Base-by-base conservation (phyloP, 2,113 vertebrate genomes). In the Campylorhamphus procurvoides region DNA sequence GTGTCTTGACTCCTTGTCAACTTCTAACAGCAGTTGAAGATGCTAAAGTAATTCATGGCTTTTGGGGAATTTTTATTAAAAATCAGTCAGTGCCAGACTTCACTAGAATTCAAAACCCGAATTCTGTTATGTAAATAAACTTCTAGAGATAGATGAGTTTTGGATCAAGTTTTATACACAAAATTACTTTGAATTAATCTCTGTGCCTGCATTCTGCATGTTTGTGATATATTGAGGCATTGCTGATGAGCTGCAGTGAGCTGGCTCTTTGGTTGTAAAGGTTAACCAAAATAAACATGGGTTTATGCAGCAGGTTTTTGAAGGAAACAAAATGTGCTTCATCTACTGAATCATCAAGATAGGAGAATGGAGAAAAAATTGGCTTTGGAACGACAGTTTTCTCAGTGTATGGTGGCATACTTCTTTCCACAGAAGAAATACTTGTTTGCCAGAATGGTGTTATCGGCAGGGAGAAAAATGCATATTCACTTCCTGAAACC, bases 191-290 rank as follows among this genome's bases (percentile, higher is more conserved):
- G 50, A 87, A 50, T 94, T 87, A 81, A 95, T 95, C 49, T 92
- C 74, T 83, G 68, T 83, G 68, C 67, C 63, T 77, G 35, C 46
- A 35, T 33, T 94, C 49, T 56, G 55, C 1, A 3, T 6, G 17
- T 14, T 22, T 88, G 20, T 93, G 78, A 82, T 86, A 88, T 93
- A 89, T 22, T 49, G 63, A 86, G 56, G n/a, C 59, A 62, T 77
- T 92, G 87, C 42, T 92, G 72, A 92, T 80, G 78, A 96, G 42
- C 77, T 84, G 59, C 39, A 50, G 27, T 68, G 81, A 91, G 28
- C 37, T 80, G 55, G 87, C 71, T 91, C 42, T 90, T 93, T 53
- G 71, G 75, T 42, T 92, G 78, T 71, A 96, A 96, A 97, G 55
- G 81, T 95, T 93, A 97, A 75, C 67, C 89, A 92, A 87, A 83